Percentiles rank a stretch among this genome's conserved stretches.
Conservation (phyloP, 2,888 invertebrate genomes). For the Scelioninae gen. 2 region DNA sequence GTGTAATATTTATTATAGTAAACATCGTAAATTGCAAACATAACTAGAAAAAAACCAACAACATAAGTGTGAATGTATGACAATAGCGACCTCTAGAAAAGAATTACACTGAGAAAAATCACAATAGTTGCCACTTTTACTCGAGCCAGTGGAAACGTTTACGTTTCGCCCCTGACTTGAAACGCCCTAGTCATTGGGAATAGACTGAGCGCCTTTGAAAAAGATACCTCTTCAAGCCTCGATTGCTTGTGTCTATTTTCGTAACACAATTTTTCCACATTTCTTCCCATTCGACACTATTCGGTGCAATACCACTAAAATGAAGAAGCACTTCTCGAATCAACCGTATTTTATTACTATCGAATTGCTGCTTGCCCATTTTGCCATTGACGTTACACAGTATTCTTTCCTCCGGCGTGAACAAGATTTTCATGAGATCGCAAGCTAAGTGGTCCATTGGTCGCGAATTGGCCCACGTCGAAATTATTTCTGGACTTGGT, state of each 20-base stretch:
- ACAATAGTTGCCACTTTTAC: slow-evolving; percentile 52
- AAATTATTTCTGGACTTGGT: slow-evolving; percentile 74
- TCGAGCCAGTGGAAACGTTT: slow-evolving; percentile 73
- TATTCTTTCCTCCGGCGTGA: slow-evolving; percentile 75
- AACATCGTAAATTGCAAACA: slow-evolving; percentile 1
- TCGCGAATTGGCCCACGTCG: slow-evolving; percentile 75
- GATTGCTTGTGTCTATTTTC: slow-evolving; percentile 76
- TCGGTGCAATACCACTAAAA: slow-evolving; percentile 73
- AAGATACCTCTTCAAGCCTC: slow-evolving; percentile 75
- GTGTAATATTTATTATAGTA: neutral
- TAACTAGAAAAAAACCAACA: neutral
- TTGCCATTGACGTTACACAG: slow-evolving; percentile 76
- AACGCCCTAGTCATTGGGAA: slow-evolving; percentile 73
- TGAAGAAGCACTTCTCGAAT: slow-evolving; percentile 75
- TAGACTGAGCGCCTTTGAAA: slow-evolving; percentile 73
- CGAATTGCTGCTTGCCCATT: slow-evolving; percentile 76
- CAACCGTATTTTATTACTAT: slow-evolving; percentile 75
- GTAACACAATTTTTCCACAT: slow-evolving; percentile 76
- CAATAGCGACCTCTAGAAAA: slow-evolving; percentile 7
- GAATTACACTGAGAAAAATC: slow-evolving; percentile 21
- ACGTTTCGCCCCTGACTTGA: slow-evolving; percentile 72
- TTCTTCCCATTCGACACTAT: slow-evolving; percentile 74
- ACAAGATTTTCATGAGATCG: slow-evolving; percentile 76
- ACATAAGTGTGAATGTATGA: neutral
- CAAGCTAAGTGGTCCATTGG: slow-evolving; percentile 76